Conservation (phyloP, 1,140 invertebrate genomes). For the Drosophila novamexicana region DNA sequence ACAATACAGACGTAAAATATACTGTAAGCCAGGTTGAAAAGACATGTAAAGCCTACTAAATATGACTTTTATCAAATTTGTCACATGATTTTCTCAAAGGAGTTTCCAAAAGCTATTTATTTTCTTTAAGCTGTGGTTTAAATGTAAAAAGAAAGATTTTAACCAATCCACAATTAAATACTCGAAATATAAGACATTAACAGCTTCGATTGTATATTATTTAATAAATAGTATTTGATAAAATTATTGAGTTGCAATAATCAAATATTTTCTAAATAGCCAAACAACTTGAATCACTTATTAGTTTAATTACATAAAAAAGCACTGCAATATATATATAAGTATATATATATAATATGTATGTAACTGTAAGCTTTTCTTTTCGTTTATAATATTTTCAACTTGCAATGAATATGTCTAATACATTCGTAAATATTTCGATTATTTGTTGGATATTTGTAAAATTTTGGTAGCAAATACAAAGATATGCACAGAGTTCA, state of each 20-base stretch:
- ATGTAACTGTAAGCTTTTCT: constrained; percentile 7
- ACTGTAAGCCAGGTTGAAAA: too few relatives aligned
- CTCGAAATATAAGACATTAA: too few relatives aligned
- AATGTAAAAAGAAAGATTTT: too few relatives aligned
- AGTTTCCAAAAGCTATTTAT: too few relatives aligned
- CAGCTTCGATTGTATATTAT: constrained; percentile 16
- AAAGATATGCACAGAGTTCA: constrained; percentile 38
- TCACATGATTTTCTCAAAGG: too few relatives aligned
- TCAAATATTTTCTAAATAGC: constrained; percentile 20
- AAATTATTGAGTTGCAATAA: constrained; percentile 24
- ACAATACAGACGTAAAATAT: neutral
- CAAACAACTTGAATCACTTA: constrained; percentile 14
- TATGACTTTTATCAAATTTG: too few relatives aligned
- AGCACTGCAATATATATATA: constrained; percentile 20
- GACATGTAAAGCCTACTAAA: too few relatives aligned
- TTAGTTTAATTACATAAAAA: constrained; percentile 33
- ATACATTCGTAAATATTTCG: constrained; percentile 42
- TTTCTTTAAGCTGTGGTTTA: too few relatives aligned
- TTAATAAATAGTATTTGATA: constrained; percentile 37
- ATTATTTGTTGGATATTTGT: constrained; percentile 25
- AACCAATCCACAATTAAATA: too few relatives aligned
- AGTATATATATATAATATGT: neutral
- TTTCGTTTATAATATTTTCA: constrained; percentile 1
- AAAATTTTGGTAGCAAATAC: constrained; percentile 22
- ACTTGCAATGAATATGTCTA: constrained; percentile 24